Conservation (phyloP, 2,888 invertebrate genomes). For the Flexamia atlantica region DNA sequence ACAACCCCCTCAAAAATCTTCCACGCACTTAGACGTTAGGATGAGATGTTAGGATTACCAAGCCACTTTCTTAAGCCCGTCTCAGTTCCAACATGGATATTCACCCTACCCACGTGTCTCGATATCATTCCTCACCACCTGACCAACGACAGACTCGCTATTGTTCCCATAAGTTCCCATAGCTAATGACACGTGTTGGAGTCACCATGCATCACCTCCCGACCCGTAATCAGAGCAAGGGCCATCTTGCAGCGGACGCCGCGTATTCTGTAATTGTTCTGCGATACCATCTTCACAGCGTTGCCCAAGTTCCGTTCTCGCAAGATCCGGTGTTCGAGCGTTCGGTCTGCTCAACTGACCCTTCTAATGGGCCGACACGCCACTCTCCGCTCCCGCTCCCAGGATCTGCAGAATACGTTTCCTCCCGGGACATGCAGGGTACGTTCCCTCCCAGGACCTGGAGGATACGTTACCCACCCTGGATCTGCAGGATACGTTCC, state of each 20-base stretch:
- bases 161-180: conserved; percentile 25
- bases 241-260: conserved; percentile 51
- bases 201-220: conserved; percentile 24
- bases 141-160: too few species aligned
- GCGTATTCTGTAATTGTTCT: conserved; percentile 62
- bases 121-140: too few species aligned
- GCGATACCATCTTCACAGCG: conserved; percentile 62
- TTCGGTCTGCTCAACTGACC: conserved; percentile 57
- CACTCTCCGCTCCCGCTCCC: conserved; percentile 19
- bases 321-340: conserved; percentile 57
- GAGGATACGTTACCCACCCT: too few species aligned
- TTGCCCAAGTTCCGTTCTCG: conserved; percentile 62
- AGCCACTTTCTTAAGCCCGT: too few species aligned
- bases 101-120: too few species aligned
- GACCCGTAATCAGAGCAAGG: conserved; percentile 36
- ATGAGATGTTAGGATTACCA: too few species aligned
- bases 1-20: too few species aligned
- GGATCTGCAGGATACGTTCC: too few species aligned
- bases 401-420: background rate
- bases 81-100: too few species aligned
- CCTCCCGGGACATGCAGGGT: too few species aligned
- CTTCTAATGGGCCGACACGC: conserved; percentile 53
- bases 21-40: too few species aligned
- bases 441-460: too few species aligned
- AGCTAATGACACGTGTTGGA: conserved; percentile 19